A percentile compares a stretch with the other conserved stretches of the same genome.
Conservation (phyloP, 2,888 invertebrate species). For the Xestia c-nigrum region DNA sequence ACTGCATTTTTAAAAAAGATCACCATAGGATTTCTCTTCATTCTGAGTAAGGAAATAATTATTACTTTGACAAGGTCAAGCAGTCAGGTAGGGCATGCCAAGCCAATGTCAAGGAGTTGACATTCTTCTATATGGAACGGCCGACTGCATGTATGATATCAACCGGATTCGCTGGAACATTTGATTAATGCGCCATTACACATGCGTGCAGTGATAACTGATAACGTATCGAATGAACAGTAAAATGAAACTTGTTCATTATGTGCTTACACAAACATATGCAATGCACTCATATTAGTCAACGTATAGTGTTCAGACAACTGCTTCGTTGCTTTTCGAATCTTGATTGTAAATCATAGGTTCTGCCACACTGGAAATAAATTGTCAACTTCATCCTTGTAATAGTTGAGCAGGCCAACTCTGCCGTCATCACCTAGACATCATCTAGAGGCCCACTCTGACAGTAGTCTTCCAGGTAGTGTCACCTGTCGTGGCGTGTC, state of each 20-base stretch:
- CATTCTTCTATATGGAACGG: background rate
- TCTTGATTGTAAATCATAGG: background rate
- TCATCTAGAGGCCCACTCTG: too few species aligned
- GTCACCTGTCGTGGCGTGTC: background rate
- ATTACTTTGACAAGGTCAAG: background rate
- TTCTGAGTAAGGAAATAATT: background rate
- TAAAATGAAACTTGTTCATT: slow-evolving; percentile 16
- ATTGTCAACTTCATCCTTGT: background rate
- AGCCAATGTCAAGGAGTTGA: slow-evolving; percentile 10
- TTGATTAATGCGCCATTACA: slow-evolving; percentile 43
- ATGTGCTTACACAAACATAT: background rate
- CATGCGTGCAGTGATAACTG: slow-evolving; percentile 27
- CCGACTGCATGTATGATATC: slow-evolving; percentile 30
- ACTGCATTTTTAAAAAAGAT: background rate
- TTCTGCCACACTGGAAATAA: background rate
- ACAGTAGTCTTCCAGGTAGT: background rate
- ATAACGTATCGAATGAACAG: slow-evolving; percentile 46
- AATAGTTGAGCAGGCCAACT: too few species aligned
- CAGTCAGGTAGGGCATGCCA: background rate
- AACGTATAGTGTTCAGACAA: slow-evolving; percentile 5
- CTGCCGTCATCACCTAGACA: background rate
- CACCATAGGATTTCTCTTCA: background rate
- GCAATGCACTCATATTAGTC: background rate
- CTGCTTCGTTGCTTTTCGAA: background rate
- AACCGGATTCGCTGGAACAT: slow-evolving; percentile 48